Evolutionary conservation across 1,140 invertebrate genomes (phyloP).

Genomic region (Drosophila sulfurigaster): DNA sequence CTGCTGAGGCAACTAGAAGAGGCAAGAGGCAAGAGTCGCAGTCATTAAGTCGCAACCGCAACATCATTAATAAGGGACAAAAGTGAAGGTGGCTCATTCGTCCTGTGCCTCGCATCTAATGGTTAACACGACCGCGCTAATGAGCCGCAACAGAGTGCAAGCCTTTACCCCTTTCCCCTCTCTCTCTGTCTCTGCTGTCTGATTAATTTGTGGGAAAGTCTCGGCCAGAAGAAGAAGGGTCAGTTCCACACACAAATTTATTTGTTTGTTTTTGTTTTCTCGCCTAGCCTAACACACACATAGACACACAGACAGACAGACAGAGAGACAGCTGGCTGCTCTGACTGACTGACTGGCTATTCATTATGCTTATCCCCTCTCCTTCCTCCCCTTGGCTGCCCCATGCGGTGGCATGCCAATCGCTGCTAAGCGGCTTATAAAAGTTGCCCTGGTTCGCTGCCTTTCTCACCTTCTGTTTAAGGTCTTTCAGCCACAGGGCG

Average conservation of each 20-base stretch:
- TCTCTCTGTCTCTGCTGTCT: conserved; percentile 11
- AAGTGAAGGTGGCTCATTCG: background rate
- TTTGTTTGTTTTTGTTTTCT: conserved; percentile 12
- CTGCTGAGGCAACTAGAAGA: conserved; percentile 27
- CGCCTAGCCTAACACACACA: conserved; percentile 1
- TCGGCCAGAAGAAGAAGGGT: conserved; percentile 19
- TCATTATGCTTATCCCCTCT: conserved; percentile 43
- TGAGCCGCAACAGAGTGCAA: conserved; percentile 61
- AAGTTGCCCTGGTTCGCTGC: conserved; percentile 27
- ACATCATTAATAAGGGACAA: conserved; percentile 63
- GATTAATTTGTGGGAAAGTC: conserved; percentile 77
- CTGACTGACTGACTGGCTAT: conserved; percentile 18
- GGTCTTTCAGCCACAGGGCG: conserved; percentile 20
- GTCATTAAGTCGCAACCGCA: conserved; percentile 61
- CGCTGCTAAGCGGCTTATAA: conserved; percentile 49
- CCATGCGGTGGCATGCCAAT: conserved; percentile 27
- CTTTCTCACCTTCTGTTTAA: conserved; percentile 39
- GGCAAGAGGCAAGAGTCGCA: background rate
- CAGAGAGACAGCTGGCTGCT: background rate
- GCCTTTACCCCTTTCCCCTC: background rate
- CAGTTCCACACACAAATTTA: conserved; percentile 25
- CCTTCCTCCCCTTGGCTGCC: background rate
- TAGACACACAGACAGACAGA: background rate
- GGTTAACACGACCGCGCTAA: conserved; percentile 66
- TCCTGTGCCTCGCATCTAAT: conserved; percentile 47